These are phyloP conservation scores for Hyaena hyaena DNA, from an alignment of 2,113 vertebrate genomes.

Conservation along the genomic window DNA sequence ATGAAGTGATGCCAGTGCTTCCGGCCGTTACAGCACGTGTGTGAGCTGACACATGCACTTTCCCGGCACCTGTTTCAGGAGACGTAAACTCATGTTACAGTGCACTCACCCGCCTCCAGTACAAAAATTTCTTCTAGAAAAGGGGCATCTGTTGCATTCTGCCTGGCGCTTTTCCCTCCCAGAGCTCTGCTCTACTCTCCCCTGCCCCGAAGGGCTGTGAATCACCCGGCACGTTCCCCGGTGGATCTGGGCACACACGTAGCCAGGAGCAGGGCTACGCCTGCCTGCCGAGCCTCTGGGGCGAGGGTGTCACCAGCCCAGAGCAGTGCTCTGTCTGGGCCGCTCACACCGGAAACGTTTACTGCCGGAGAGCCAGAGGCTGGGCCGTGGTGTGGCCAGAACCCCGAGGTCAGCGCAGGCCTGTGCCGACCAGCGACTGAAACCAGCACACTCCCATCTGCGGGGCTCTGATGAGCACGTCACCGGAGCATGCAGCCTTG, in stretches of 20 bases:
- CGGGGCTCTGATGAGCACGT: background rate
- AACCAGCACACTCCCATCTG: background rate
- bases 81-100: fast-evolving
- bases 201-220: background rate
- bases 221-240: background rate
- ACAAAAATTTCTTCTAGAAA: background rate
- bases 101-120: background rate
- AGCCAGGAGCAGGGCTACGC: too few relatives aligned
- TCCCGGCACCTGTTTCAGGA: background rate
- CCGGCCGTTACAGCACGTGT: background rate
- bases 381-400: fast-evolving
- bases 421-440: background rate
- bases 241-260: fast-evolving
- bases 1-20: background rate
- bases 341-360: background rate
- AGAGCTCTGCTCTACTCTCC: background rate
- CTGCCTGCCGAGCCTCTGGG: background rate
- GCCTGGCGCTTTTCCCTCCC: background rate
- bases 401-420: background rate
- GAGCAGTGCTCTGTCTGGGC: too few relatives aligned
- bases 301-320: background rate
- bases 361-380: background rate
- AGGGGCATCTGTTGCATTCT: background rate
- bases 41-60: background rate
- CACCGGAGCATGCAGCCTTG: background rate